These are phyloP conservation scores for Eilema depressum DNA, from an alignment of 2,888 invertebrate genomes.

Conservation along the genomic window DNA sequence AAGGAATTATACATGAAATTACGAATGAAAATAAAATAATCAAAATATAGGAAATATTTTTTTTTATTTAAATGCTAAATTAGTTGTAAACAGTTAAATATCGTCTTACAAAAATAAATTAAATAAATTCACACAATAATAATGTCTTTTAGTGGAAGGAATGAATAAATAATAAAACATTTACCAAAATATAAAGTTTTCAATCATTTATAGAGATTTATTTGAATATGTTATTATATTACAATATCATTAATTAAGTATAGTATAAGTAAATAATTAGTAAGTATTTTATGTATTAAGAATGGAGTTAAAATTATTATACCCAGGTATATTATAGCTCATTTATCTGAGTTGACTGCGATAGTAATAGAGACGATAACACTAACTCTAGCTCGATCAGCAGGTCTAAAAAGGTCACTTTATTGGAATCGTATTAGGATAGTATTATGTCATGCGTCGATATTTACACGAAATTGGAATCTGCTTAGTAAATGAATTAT, in stretches of 20 bases:
- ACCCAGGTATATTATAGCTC: too few relatives aligned
- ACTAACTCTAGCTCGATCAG: too few relatives aligned
- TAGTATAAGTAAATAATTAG: background rate
- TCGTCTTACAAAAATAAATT: slow-evolving; percentile 61
- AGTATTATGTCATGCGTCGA: too few relatives aligned
- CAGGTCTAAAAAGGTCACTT: too few relatives aligned
- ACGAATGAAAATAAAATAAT: slow-evolving; percentile 1
- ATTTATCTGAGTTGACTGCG: too few relatives aligned
- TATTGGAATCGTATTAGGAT: too few relatives aligned
- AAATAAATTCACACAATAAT: slow-evolving; percentile 61
- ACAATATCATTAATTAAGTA: background rate
- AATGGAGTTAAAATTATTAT: background rate
- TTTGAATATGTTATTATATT: background rate
- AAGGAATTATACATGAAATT: too few relatives aligned
- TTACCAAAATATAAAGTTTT: slow-evolving; percentile 38
- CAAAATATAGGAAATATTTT: slow-evolving; percentile 30
- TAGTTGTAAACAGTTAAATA: slow-evolving; percentile 48
- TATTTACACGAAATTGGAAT: too few relatives aligned
- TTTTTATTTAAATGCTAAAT: slow-evolving; percentile 44
- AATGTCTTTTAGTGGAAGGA: slow-evolving; percentile 80
- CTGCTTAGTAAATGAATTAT: too few relatives aligned
- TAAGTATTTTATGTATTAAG: background rate
- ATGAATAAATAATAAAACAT: slow-evolving; percentile 66
- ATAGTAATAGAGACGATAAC: too few relatives aligned
- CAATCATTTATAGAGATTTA: slow-evolving; percentile 11